phyloP scores from a whole-genome alignment of 2,888 invertebrate species.

The Ptychoptera contaminata region DNA sequence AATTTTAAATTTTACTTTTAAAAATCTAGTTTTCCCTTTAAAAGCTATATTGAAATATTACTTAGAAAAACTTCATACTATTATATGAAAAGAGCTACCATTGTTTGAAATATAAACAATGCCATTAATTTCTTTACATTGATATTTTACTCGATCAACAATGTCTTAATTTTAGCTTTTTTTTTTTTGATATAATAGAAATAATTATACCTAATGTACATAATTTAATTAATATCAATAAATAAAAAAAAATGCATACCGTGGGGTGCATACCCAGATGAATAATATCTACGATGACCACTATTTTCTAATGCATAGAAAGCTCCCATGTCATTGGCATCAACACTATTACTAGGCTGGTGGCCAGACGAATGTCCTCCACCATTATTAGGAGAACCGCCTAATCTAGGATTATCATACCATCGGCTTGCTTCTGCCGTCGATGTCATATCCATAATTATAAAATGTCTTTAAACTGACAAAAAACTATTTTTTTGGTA shows the following conservation, averaged over 20 bases:
- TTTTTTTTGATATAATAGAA: too few relatives aligned
- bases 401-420: constrained; percentile 32
- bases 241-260: constrained; percentile 19
- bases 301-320: constrained; percentile 31
- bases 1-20: too few relatives aligned
- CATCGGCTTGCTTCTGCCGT: constrained; percentile 33
- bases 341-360: constrained; percentile 22
- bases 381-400: constrained; percentile 29
- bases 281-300: constrained; percentile 31
- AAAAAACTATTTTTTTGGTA: neutral
- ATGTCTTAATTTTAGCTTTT: too few relatives aligned
- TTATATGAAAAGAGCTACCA: too few relatives aligned
- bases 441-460: constrained; percentile 32
- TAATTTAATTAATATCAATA: neutral
- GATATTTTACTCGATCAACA: too few relatives aligned
- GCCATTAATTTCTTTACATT: too few relatives aligned
- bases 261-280: constrained; percentile 27
- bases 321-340: constrained; percentile 31
- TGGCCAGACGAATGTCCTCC: constrained; percentile 15
- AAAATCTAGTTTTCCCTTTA: too few relatives aligned
- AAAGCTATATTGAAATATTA: too few relatives aligned
- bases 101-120: too few relatives aligned
- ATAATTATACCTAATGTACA: neutral
- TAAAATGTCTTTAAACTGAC: neutral
- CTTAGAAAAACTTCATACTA: too few relatives aligned